Evolutionary conservation across 2,113 vertebrate genomes (phyloP).

Genomic region (Cairina moschata): DNA sequence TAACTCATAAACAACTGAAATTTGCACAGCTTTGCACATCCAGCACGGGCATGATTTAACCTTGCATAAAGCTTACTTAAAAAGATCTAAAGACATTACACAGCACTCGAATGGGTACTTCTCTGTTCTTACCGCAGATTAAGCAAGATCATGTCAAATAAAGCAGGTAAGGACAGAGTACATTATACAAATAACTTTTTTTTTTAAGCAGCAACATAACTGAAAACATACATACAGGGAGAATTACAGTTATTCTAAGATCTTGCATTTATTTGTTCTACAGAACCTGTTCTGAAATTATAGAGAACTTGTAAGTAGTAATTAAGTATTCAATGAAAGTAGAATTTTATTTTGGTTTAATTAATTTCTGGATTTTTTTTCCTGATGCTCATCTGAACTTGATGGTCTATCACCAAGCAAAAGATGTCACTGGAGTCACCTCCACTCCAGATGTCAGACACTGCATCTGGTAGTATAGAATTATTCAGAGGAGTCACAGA

Average conservation of each 20-base stretch:
- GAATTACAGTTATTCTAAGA: neutral
- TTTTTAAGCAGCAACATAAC: neutral
- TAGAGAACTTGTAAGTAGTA: too few species aligned
- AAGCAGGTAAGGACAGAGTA: neutral
- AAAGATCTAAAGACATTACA: neutral
- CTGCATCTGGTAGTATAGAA: neutral
- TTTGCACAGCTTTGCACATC: neutral
- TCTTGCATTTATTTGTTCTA: neutral
- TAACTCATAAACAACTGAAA: neutral
- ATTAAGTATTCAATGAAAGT: neutral
- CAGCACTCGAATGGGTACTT: neutral
- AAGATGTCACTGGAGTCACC: neutral
- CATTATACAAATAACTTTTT: fast-evolving
- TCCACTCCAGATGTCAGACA: neutral
- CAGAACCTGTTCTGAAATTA: too few species aligned
- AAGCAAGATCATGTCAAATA: neutral
- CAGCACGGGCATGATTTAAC: neutral
- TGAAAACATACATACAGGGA: neutral
- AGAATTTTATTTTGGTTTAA: neutral
- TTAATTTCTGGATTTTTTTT: neutral
- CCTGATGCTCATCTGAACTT: neutral
- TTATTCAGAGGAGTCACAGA: neutral
- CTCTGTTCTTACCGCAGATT: fast-evolving
- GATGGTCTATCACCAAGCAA: neutral
- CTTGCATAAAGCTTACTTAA: neutral